Base-by-base conservation (phyloP, 2,797 vertebrate species). In the Pelobates cultripes region DNA sequence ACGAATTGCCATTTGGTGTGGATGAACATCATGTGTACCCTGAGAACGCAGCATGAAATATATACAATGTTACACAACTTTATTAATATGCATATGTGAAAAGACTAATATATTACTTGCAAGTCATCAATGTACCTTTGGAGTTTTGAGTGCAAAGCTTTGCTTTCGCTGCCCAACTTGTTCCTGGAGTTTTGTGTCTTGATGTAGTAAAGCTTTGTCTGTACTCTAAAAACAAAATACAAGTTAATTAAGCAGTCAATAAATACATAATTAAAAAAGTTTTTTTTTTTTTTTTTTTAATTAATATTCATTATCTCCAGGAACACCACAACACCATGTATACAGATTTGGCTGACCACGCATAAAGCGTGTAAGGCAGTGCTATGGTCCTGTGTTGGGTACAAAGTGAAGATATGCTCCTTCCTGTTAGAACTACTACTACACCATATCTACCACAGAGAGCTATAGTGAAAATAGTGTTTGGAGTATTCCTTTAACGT, bases 11-110 rank as follows among this genome's bases (percentile, higher is more conserved):
- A 99, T 97, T 85, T 99, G 96, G 87, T 96, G 96, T 17, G 98
- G 97, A 91, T 93, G 95, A 75, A 96, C 96, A 90, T 99, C 98
- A 85, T 96, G 95, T 0, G 97, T 98, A 85, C 97, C 97, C 97
- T 99, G 86, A 72, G 84, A 78, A 17, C 2, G 75, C 67, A 81
- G 0, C 70, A 43, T 14, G 47, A 51, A 71, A 44, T 79, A 71
- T 79, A 63, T 61, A 8, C 4, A 64, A 10, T 60, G 15, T 4
- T 60, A 64, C 17, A 64, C 17, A n/a, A 10, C 17, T 72, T 42
- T 1, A 53, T 8, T 51, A 1, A 40, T 14, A 71, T 69, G n/a
- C 61, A 14, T 28, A 3, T 28, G 9, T 3, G 7, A 61, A 61
- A 61, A 61, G 14, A 61, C 47, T 51, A 10, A 51, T 28, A 10